phyloP scores from a whole-genome alignment of 2,888 invertebrate species.

The Pterostichus madidus region DNA sequence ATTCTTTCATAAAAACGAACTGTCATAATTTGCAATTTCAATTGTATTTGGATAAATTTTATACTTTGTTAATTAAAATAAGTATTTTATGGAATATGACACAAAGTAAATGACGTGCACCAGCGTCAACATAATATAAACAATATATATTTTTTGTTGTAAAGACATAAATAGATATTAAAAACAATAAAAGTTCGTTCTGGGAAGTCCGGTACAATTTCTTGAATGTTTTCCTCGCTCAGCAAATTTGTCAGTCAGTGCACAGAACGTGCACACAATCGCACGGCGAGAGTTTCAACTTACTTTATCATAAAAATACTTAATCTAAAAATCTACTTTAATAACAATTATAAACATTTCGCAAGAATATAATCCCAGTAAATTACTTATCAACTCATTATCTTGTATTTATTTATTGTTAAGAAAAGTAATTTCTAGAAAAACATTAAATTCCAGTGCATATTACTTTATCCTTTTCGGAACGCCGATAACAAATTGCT shows the following conservation, averaged over 20 bases:
- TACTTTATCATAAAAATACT: conserved; percentile 40
- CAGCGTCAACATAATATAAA: no score
- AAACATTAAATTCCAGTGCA: neutral
- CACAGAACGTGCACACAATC: neutral
- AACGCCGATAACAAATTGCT: neutral
- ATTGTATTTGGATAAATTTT: conserved; percentile 8
- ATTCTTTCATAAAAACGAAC: neutral
- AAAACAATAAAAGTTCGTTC: conserved; percentile 13
- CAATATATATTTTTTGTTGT: neutral
- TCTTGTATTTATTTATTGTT: conserved; percentile 58
- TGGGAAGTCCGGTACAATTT: neutral
- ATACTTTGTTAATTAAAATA: no score
- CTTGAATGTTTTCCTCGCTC: conserved; percentile 15
- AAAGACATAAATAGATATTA: neutral
- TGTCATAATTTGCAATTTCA: neutral
- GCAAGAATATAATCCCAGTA: conserved; percentile 43
- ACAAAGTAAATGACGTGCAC: no score
- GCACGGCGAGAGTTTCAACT: conserved; percentile 5
- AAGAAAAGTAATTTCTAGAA: neutral
- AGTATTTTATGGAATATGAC: no score
- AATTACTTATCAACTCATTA: conserved; percentile 46
- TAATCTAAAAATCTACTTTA: conserved; percentile 62
- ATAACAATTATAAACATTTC: conserved; percentile 32
- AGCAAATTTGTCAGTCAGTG: conserved; percentile 4
- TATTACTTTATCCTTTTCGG: neutral